A percentile compares a stretch with the other conserved stretches of the same genome.
phyloP scores from a whole-genome alignment of 2,888 invertebrate species.

The Drosophila paramelanica region DNA sequence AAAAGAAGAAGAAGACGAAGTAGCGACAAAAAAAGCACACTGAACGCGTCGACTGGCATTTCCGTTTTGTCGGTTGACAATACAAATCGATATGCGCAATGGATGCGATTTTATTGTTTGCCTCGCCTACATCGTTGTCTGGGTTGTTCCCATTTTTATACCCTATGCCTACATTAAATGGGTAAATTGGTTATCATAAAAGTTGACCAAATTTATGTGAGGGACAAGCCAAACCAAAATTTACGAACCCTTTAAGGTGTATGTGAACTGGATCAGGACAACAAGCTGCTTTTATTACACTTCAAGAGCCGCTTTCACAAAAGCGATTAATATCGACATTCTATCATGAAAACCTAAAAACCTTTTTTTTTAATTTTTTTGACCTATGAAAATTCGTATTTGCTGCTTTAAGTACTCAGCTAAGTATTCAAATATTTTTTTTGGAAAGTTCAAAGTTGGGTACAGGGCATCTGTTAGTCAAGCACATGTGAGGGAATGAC shows the following conservation, averaged over 20 bases:
- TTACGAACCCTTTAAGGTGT: background rate
- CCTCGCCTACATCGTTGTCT: slow-evolving; percentile 1
- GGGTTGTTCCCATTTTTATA: background rate
- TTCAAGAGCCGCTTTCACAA: no score
- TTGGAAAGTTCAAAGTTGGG: background rate
- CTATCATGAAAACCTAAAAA: no score
- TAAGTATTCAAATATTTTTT: background rate
- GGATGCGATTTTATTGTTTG: slow-evolving; percentile 29
- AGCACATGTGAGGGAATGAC: no score
- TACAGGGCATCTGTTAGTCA: background rate
- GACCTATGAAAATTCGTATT: no score
- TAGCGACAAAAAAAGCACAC: background rate
- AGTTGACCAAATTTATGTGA: background rate
- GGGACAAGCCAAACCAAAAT: background rate
- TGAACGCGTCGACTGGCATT: slow-evolving; percentile 37
- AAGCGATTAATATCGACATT: no score
- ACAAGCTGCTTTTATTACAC: no score
- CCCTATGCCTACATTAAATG: background rate
- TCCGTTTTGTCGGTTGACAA: slow-evolving; percentile 37
- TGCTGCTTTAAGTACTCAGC: no score
- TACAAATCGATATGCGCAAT: slow-evolving; percentile 69
- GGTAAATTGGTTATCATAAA: background rate
- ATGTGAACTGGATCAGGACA: background rate
- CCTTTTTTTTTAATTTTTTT: no score
- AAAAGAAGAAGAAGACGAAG: slow-evolving; percentile 10